phyloP scores from a whole-genome alignment of 2,888 invertebrate species.

The Erebia epiphron region DNA sequence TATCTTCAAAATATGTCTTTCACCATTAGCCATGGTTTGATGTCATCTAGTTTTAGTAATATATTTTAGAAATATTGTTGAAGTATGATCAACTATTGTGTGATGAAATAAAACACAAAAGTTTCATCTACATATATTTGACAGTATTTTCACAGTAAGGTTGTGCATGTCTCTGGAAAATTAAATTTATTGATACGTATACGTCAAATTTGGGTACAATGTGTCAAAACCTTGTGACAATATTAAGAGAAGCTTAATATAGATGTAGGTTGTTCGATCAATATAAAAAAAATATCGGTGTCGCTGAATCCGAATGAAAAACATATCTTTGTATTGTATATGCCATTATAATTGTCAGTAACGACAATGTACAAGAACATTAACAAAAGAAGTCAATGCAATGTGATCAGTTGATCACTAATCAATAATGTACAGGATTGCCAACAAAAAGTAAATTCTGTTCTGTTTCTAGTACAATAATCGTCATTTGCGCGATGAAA shows the following conservation, averaged over 20 bases:
- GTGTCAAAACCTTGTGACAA: conserved; percentile 15
- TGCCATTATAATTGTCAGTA: too few relatives aligned
- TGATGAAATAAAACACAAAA: too few relatives aligned
- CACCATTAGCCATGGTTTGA: neutral
- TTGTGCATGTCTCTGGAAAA: neutral
- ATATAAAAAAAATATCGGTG: neutral
- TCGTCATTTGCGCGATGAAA: too few relatives aligned
- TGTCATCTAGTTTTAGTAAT: too few relatives aligned
- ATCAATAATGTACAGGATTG: too few relatives aligned
- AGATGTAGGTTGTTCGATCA: neutral
- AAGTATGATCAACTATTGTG: too few relatives aligned
- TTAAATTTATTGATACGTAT: conserved; percentile 14
- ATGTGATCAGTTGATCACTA: too few relatives aligned
- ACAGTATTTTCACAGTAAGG: neutral
- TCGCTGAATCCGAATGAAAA: neutral
- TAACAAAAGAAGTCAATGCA: too few relatives aligned
- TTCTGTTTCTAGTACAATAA: too few relatives aligned
- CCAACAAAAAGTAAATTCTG: too few relatives aligned
- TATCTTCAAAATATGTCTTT: neutral
- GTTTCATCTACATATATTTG: neutral
- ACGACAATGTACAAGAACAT: too few relatives aligned
- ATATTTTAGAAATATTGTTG: too few relatives aligned
- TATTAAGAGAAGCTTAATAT: conserved; percentile 13
- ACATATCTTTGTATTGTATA: neutral
- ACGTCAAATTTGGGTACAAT: conserved; percentile 13